These are phyloP conservation scores for Zoanthus gigantus DNA, from an alignment of 92 coral and sea anemone genomes.

Conservation along the genomic window DNA sequence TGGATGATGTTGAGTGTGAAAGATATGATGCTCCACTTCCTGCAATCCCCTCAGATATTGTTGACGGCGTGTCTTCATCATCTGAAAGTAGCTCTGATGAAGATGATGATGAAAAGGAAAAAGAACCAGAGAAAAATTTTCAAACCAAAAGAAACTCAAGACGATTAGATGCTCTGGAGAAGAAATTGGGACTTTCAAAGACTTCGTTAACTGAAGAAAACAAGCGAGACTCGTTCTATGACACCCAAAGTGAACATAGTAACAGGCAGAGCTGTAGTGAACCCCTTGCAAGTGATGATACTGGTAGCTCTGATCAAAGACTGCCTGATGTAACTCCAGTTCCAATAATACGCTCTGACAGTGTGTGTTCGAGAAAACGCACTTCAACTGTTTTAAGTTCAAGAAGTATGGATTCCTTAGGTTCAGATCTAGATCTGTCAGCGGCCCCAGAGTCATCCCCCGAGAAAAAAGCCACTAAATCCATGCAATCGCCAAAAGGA, in stretches of 20 bases:
- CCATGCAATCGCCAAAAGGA: conserved; percentile 59
- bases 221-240: conserved; percentile 69
- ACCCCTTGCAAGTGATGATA: conserved; percentile 74
- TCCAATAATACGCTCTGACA: conserved; percentile 24
- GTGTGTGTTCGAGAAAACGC: conserved; percentile 71
- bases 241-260: conserved; percentile 85
- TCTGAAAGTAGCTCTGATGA: conserved; percentile 90
- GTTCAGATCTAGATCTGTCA: conserved; percentile 66
- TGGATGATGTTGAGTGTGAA: conserved; percentile 51
- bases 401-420: conserved; percentile 73
- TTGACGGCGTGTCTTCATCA: conserved; percentile 66
- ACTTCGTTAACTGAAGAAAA: conserved; percentile 30
- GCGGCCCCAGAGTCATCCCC: conserved; percentile 21
- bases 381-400: conserved; percentile 78
- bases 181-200: conserved; percentile 8
- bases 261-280: conserved; percentile 77
- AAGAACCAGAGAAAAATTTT: conserved; percentile 4
- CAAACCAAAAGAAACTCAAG: background rate
- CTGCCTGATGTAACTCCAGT: background rate
- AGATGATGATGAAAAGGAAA: conserved; percentile 69
- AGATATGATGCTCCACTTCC: conserved; percentile 95
- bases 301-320: conserved; percentile 45
- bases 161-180: background rate
- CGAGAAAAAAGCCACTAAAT: conserved; percentile 36
- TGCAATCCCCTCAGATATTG: conserved; percentile 75